These are phyloP conservation scores for Catharus minimus DNA, from an alignment of 2,113 vertebrate genomes.

Conservation along the genomic window DNA sequence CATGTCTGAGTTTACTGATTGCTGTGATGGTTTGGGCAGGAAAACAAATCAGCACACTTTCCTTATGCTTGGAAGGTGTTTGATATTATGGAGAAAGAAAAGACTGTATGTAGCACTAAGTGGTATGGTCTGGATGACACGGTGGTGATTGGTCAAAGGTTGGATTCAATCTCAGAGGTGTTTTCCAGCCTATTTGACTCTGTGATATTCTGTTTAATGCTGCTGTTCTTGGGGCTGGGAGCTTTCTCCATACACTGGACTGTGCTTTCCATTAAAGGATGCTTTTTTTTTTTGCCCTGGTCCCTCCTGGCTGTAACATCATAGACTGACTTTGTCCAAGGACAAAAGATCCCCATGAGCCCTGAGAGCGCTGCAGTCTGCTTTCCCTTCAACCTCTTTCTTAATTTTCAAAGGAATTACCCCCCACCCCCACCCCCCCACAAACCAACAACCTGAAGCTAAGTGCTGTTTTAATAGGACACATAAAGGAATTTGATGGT, in stretches of 20 bases:
- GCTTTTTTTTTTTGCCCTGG: not conserved
- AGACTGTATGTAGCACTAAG: not conserved
- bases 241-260: not conserved
- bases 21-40: not conserved
- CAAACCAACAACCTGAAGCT: not conserved
- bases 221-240: not conserved
- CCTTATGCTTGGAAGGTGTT: not conserved
- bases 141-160: not conserved
- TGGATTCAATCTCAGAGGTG: not conserved
- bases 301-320: conserved; percentile 36
- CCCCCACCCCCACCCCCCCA: not conserved
- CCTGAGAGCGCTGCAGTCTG: not conserved
- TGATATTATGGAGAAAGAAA: not conserved
- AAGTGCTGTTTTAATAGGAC: not conserved
- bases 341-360: conserved; percentile 47
- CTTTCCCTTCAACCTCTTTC: conserved; percentile 1
- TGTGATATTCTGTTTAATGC: not conserved
- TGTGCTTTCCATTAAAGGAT: conserved; percentile 13
- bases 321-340: conserved; percentile 43
- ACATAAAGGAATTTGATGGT: not conserved
- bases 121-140: not conserved
- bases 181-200: not conserved
- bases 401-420: conserved; percentile 33
- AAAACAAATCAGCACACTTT: not conserved
- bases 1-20: not conserved